A percentile compares a stretch with the other conserved stretches of the same genome.
phyloP scores from a whole-genome alignment of 2,888 invertebrate genomes.

The Proisotoma minuta region DNA sequence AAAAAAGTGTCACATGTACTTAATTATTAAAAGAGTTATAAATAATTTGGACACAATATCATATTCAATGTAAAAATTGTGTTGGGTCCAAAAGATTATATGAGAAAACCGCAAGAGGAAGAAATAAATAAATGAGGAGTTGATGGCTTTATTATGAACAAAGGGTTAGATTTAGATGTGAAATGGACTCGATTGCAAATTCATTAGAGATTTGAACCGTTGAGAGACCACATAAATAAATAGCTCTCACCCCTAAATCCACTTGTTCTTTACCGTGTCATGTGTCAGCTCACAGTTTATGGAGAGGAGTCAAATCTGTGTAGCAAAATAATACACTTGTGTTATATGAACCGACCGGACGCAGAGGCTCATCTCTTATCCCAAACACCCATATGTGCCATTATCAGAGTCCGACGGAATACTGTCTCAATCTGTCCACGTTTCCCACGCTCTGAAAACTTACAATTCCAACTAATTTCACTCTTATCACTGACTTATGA shows the following conservation, averaged over 20 bases:
- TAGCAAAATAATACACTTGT: too few species aligned
- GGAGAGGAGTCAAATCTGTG: conserved; percentile 15
- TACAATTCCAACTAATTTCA: neutral
- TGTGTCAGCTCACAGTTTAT: conserved; percentile 1
- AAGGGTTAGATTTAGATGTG: neutral
- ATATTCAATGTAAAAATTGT: neutral
- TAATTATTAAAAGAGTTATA: neutral
- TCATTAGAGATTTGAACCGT: conserved; percentile 33
- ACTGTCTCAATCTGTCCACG: conserved; percentile 34
- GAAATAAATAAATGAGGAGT: conserved; percentile 6
- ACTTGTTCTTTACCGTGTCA: conserved; percentile 10
- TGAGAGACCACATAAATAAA: neutral
- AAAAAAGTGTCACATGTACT: too few species aligned
- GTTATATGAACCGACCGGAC: conserved; percentile 29
- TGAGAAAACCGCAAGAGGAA: conserved; percentile 6
- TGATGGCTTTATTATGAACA: conserved; percentile 11
- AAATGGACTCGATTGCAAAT: conserved; percentile 17
- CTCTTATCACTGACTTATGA: conserved; percentile 1
- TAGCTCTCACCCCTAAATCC: neutral
- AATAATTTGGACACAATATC: neutral
- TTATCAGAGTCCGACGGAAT: neutral
- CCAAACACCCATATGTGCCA: conserved; percentile 29
- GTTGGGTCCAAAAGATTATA: neutral
- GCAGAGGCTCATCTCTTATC: conserved; percentile 17
- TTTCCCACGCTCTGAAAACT: conserved; percentile 40